Evolutionary conservation across 2,797 vertebrate genomes (phyloP).

Genomic region (Uromys caudimaculatus): DNA sequence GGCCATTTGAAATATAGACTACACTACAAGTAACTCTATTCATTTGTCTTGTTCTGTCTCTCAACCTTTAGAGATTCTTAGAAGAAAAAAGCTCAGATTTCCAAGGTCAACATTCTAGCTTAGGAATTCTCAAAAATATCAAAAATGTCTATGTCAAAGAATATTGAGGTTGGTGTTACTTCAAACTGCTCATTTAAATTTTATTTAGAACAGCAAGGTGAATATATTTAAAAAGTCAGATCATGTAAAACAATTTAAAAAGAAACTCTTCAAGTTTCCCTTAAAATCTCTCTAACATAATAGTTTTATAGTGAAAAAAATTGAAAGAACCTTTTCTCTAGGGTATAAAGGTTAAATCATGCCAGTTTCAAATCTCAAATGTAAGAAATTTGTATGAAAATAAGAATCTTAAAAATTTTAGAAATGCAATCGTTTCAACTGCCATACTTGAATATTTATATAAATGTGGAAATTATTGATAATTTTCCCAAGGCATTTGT

Average conservation of each 20-base stretch:
- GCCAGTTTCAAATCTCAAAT: not conserved
- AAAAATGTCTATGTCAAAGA: not conserved
- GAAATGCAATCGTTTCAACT: not conserved
- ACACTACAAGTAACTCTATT: not conserved
- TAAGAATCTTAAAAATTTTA: not conserved
- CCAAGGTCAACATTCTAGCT: not conserved
- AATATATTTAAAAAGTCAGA: not conserved
- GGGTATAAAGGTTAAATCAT: not conserved
- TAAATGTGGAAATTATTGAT: not conserved
- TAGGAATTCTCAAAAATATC: not conserved
- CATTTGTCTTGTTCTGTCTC: not conserved
- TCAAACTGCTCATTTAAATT: not conserved
- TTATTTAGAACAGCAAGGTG: not conserved
- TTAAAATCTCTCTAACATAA: not conserved
- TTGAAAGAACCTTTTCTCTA: not conserved
- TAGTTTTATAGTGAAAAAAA: not conserved
- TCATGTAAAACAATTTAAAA: not conserved
- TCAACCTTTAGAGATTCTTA: not conserved
- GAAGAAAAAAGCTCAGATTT: not conserved
- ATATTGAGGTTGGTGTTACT: not conserved
- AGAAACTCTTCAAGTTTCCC: not conserved
- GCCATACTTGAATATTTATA: not conserved
- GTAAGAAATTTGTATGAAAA: not conserved
- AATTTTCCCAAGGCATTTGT: not conserved
- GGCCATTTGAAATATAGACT: not conserved